Percentiles rank a stretch among this genome's conserved stretches.
Evolutionary conservation across 2,888 invertebrate genomes (phyloP).

Genomic region (Graphium colonna): DNA sequence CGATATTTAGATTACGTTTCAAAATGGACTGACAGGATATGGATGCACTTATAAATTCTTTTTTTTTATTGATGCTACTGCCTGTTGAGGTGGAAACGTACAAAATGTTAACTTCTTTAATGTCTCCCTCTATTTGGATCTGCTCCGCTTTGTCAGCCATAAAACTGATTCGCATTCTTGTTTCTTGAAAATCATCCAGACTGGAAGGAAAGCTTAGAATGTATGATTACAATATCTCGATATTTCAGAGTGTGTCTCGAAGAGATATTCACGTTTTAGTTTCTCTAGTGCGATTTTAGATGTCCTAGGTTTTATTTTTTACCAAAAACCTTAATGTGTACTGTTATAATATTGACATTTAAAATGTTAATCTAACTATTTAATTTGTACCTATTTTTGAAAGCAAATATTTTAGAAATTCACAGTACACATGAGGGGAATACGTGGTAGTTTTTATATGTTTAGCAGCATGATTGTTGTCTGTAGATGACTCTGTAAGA

Average conservation of each 20-base stretch:
- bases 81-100: background rate
- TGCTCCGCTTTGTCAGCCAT: conserved; percentile 13
- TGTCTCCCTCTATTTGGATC: background rate
- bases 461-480: conserved; percentile 75
- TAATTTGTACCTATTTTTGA: no score
- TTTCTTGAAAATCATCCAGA: conserved; percentile 21
- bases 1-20: conserved; percentile 42
- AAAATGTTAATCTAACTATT: conserved; percentile 1
- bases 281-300: conserved; percentile 29
- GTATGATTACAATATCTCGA: background rate
- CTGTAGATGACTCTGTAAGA: conserved; percentile 46
- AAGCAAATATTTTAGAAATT: no score
- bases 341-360: background rate
- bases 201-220: background rate
- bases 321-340: conserved; percentile 27
- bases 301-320: conserved; percentile 27
- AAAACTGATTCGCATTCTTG: conserved; percentile 3
- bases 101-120: background rate
- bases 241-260: conserved; percentile 1
- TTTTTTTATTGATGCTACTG: background rate
- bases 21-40: conserved; percentile 37
- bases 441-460: conserved; percentile 42
- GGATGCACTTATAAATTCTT: conserved; percentile 25
- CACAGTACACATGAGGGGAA: conserved; percentile 44
- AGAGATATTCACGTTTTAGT: conserved; percentile 23